phyloP scores from a whole-genome alignment of 2,797 vertebrate species.

The Menidia menidia region DNA sequence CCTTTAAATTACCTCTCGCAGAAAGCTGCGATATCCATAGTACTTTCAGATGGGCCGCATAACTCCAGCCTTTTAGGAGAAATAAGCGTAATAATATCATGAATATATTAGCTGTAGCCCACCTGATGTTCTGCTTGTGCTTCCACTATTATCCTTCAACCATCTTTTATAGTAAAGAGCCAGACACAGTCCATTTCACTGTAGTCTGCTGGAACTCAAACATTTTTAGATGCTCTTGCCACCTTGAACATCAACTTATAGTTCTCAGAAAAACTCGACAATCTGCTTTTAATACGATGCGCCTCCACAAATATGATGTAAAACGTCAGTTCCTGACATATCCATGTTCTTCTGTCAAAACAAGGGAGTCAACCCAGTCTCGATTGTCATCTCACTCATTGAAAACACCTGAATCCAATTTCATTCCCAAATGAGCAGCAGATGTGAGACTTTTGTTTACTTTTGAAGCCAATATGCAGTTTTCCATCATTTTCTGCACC shows the following conservation, averaged over 20 bases:
- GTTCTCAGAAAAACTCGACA: background rate
- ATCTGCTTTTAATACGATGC: background rate
- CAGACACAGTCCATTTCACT: background rate
- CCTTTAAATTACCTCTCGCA: background rate
- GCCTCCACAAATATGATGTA: too few species aligned
- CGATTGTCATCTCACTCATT: too few species aligned
- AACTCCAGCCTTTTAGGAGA: background rate
- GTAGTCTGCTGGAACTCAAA: background rate
- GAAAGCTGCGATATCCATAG: conserved; percentile 4
- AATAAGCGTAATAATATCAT: background rate
- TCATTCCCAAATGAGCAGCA: too few species aligned
- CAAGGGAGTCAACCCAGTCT: too few species aligned
- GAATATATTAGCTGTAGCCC: background rate
- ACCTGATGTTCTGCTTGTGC: too few species aligned
- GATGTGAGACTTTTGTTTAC: too few species aligned
- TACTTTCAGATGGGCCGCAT: background rate
- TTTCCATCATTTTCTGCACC: too few species aligned
- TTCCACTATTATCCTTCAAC: background rate
- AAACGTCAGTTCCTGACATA: too few species aligned
- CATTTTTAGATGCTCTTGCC: background rate
- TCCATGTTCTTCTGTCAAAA: too few species aligned
- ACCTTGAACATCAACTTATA: background rate
- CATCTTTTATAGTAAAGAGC: background rate
- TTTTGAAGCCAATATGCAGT: too few species aligned
- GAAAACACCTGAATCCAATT: too few species aligned